A percentile compares a stretch with the other conserved stretches of the same genome.
Evolutionary conservation across 2,888 invertebrate genomes (phyloP).

Genomic region (Trichogramma dendrolimi): DNA sequence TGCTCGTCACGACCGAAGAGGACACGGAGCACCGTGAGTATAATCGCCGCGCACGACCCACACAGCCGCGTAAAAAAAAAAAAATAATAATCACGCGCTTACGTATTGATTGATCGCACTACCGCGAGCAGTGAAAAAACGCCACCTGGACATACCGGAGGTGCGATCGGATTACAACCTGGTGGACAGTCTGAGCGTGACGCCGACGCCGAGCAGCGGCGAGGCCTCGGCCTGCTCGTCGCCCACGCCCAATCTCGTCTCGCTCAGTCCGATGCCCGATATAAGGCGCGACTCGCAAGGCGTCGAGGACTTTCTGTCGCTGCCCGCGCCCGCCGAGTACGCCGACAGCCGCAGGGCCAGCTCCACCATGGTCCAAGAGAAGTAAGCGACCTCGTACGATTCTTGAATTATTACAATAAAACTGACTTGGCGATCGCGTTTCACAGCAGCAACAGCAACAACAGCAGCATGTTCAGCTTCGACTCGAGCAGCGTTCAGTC

Average conservation of each 20-base stretch:
- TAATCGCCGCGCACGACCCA: constrained; percentile 28
- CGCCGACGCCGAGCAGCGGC: constrained; percentile 51
- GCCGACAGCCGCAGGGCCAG: constrained; percentile 70
- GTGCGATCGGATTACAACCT: constrained; percentile 31
- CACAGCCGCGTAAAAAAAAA: neutral
- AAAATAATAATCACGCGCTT: neutral
- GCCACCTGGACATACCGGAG: constrained; percentile 36
- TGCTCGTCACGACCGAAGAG: constrained; percentile 40
- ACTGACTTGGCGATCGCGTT: neutral
- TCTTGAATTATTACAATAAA: too few species aligned
- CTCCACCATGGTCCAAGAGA: constrained; percentile 34
- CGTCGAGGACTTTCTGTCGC: constrained; percentile 57
- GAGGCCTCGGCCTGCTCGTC: constrained; percentile 56
- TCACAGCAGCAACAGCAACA: neutral
- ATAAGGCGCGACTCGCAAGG: constrained; percentile 59
- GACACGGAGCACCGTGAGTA: constrained; percentile 36
- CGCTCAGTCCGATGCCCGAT: constrained; percentile 66
- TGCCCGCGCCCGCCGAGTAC: constrained; percentile 78
- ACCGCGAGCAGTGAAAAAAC: constrained; percentile 31
- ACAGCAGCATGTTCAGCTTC: constrained; percentile 39
- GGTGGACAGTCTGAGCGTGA: constrained; percentile 37
- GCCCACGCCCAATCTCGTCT: constrained; percentile 58
- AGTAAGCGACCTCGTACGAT: too few species aligned
- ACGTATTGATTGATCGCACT: neutral
- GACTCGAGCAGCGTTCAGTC: constrained; percentile 30